Evolutionary conservation across 37 sponge, comb jelly and placozoan genomes (phyloP).

Genomic region (Amphimedon queenslandica): DNA sequence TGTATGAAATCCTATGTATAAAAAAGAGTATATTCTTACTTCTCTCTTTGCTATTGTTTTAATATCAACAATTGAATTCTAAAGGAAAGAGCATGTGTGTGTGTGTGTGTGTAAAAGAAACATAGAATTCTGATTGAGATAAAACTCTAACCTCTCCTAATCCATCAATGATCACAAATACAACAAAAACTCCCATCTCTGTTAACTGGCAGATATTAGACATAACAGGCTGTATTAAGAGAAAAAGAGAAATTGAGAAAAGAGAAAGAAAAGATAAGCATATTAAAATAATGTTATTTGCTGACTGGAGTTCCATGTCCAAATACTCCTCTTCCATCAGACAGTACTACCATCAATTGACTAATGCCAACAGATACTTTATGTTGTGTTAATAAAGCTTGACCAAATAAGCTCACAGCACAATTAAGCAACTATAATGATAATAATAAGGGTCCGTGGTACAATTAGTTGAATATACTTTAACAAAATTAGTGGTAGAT

Average conservation of each 20-base stretch:
- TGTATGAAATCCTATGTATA: neutral
- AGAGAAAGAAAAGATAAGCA: neutral
- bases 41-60: conserved; percentile 56
- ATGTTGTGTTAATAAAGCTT: neutral
- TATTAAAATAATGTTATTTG: neutral
- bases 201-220: conserved; percentile 56
- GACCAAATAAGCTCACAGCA: conserved; percentile 33
- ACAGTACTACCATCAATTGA: conserved; percentile 85
- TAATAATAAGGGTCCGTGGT: neutral
- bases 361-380: conserved; percentile 8
- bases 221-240: conserved; percentile 75
- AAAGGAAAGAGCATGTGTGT: neutral
- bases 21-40: conserved; percentile 6
- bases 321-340: conserved; percentile 97
- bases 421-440: conserved; percentile 44
- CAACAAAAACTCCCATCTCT: conserved; percentile 82
- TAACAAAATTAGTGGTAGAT: conserved; percentile 66
- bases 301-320: conserved; percentile 71
- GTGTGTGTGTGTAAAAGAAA: neutral
- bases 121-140: no score
- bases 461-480: conserved; percentile 48
- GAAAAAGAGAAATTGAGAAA: conserved; percentile 2
- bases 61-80: conserved; percentile 88
- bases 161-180: conserved; percentile 92
- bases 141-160: conserved; percentile 52